Conservation (phyloP, 1,140 invertebrate species). For the Microplitis mediator region DNA sequence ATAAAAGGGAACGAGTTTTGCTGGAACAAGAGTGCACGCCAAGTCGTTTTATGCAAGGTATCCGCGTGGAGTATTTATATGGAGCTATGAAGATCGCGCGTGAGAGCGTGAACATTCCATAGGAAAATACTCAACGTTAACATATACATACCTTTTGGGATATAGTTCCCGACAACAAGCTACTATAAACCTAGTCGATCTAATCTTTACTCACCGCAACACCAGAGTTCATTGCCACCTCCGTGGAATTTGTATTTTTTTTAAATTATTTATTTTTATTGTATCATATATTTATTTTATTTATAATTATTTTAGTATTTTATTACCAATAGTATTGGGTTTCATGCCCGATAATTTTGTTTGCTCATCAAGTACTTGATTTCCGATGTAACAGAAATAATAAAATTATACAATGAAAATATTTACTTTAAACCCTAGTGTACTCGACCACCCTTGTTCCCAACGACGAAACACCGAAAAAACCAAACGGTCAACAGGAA, state of each 20-base stretch:
- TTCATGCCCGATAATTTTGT: no score
- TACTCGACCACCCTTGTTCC: no score
- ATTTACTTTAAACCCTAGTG: no score
- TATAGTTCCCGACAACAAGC: slow-evolving; percentile 19
- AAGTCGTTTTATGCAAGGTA: slow-evolving; percentile 32
- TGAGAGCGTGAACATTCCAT: slow-evolving; percentile 10
- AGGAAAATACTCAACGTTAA: not conserved
- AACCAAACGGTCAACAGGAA: no score
- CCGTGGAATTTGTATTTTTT: not conserved
- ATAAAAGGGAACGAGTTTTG: slow-evolving; percentile 34
- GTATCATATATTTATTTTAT: not conserved
- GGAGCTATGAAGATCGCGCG: slow-evolving; percentile 29
- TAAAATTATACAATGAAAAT: no score
- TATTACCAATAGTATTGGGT: no score
- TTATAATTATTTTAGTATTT: no score
- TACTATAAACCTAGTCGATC: slow-evolving; percentile 8
- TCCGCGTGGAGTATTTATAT: slow-evolving; percentile 29
- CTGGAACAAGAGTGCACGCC: slow-evolving; percentile 29
- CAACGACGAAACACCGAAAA: no score
- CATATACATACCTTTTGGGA: slow-evolving; percentile 24
- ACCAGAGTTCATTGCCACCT: slow-evolving; percentile 19
- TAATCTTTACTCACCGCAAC: slow-evolving; percentile 8
- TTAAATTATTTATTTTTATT: not conserved
- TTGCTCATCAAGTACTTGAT: no score
- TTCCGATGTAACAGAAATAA: no score